A percentile compares a stretch with the other conserved stretches of the same genome.
phyloP scores from a whole-genome alignment of 2,113 vertebrate genomes.

The Oreotrochilus melanogaster region DNA sequence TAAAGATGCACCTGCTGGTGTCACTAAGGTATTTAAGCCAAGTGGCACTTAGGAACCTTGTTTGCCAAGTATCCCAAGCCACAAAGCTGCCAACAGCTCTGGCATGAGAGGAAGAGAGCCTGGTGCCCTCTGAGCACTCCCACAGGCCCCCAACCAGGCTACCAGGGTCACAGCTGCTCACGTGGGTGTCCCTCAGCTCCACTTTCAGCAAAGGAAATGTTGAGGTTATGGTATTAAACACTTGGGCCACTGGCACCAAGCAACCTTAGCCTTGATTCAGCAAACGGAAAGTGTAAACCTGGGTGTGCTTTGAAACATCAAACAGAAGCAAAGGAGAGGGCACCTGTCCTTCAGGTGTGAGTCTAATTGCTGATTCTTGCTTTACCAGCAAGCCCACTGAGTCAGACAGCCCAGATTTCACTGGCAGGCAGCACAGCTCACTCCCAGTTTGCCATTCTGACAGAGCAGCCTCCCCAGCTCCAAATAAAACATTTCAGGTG shows the following conservation, averaged over 20 bases:
- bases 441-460: neutral
- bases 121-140: neutral
- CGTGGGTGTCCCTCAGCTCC: fast-evolving
- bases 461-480: neutral
- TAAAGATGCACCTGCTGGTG: neutral
- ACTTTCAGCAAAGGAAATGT: fast-evolving
- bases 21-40: neutral
- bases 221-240: neutral
- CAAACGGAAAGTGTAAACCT: fast-evolving
- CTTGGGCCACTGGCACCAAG: neutral
- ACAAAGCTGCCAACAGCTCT: neutral
- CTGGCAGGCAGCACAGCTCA: neutral
- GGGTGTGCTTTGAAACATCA: neutral
- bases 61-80: neutral
- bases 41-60: neutral
- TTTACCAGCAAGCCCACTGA: neutral
- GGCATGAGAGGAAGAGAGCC: neutral
- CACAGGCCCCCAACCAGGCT: neutral
- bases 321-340: neutral
- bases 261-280: fast-evolving
- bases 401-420: neutral
- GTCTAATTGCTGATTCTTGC: neutral
- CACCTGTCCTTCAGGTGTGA: neutral
- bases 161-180: fast-evolving
- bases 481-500: neutral